Conservation (phyloP, 2,888 invertebrate species). For the Hecatera dysodea region DNA sequence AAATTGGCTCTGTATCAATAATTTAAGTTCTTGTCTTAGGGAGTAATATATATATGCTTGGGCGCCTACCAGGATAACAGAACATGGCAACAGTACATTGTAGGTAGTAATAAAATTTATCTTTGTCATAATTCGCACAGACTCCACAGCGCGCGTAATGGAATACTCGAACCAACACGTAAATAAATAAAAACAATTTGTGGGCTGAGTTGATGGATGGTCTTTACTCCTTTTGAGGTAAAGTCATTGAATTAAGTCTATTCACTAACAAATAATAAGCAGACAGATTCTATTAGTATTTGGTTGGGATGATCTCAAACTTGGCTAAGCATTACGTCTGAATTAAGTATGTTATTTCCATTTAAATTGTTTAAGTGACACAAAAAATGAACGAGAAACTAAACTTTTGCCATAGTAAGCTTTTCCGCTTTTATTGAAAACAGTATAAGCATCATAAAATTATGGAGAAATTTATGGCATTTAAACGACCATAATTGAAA, state of each 20-base stretch:
- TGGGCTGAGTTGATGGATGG: conserved; percentile 37
- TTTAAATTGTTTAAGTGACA: neutral
- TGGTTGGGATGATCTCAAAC: neutral
- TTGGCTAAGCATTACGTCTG: neutral
- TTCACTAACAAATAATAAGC: neutral
- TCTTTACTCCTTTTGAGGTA: conserved; percentile 18
- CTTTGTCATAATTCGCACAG: conserved; percentile 60
- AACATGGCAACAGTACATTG: conserved; percentile 49
- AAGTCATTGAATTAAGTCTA: conserved; percentile 34
- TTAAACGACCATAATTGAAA: conserved; percentile 46
- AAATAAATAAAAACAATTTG: conserved; percentile 51
- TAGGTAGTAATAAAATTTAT: conserved; percentile 62
- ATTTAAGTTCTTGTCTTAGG: conserved; percentile 31
- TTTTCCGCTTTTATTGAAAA: conserved; percentile 17
- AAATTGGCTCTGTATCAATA: conserved; percentile 35
- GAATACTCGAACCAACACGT: conserved; percentile 36
- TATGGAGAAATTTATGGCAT: conserved; percentile 42
- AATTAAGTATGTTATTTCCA: neutral
- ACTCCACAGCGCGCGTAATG: conserved; percentile 36
- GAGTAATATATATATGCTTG: conserved; percentile 25
- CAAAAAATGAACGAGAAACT: too few species aligned
- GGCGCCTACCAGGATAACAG: conserved; percentile 44
- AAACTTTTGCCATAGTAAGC: neutral
- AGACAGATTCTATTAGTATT: neutral
- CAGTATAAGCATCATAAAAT: conserved; percentile 33